A percentile compares a stretch with the other conserved stretches of the same genome.
Evolutionary conservation across 2,797 vertebrate species (phyloP).

Genomic region (Chlorospingus flavigularis): DNA sequence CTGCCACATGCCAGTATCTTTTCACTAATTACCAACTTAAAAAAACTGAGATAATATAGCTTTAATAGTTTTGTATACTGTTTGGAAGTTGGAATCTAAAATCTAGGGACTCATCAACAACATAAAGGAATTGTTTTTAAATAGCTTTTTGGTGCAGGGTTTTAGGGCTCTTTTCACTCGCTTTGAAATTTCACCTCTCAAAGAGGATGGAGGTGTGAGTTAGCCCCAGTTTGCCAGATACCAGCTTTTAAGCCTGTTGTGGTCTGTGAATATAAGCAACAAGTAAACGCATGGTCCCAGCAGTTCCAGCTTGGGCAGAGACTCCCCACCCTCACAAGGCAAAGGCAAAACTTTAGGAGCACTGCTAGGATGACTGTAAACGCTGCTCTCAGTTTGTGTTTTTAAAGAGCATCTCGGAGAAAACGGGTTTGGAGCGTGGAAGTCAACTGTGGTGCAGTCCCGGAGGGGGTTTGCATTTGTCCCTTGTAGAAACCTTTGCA

Average conservation of each 20-base stretch:
- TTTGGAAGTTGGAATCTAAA: neutral
- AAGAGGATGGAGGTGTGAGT: neutral
- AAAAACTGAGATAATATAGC: neutral
- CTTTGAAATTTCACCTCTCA: neutral
- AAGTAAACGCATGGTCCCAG: neutral
- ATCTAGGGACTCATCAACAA: neutral
- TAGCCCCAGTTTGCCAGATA: neutral
- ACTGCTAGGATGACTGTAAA: neutral
- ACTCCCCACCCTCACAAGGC: neutral
- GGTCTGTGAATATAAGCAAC: neutral
- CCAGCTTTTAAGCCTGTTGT: neutral
- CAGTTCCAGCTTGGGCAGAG: neutral
- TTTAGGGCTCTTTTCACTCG: neutral
- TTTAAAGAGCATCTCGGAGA: neutral
- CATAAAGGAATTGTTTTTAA: neutral
- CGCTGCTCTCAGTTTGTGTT: neutral
- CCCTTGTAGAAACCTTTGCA: neutral
- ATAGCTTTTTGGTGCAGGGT: neutral
- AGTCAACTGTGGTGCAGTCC: neutral
- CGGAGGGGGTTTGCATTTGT: neutral
- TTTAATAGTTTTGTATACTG: neutral
- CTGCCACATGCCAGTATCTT: constrained; percentile 51
- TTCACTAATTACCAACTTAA: constrained; percentile 20
- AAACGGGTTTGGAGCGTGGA: neutral
- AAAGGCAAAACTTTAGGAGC: neutral